Conservation (phyloP, 2,797 vertebrate genomes). For the Apogon hyalosoma region DNA sequence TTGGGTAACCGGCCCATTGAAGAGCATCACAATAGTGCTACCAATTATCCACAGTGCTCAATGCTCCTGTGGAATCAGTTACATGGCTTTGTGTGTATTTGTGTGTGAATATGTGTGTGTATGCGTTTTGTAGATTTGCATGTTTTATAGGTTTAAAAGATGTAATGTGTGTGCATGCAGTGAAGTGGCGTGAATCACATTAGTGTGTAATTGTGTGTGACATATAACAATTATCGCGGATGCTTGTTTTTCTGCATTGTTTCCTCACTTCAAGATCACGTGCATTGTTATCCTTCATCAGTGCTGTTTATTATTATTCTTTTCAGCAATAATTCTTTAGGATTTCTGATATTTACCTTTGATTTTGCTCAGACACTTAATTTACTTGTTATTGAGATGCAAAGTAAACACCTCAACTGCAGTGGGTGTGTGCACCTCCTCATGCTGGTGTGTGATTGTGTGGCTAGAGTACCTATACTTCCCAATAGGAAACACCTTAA, state of each 20-base stretch:
- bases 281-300: too few species aligned
- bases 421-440: conserved; percentile 6
- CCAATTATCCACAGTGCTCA: conserved; percentile 86
- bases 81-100: conserved; percentile 77
- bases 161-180: conserved; percentile 26
- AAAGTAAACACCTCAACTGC: conserved; percentile 1
- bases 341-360: too few species aligned
- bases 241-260: too few species aligned
- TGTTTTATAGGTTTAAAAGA: conserved; percentile 38
- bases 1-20: conserved; percentile 87
- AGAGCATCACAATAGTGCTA: conserved; percentile 81
- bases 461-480: conserved; percentile 20
- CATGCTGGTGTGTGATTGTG: background rate
- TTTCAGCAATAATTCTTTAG: too few species aligned
- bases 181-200: background rate
- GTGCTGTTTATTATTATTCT: too few species aligned
- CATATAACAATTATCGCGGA: too few species aligned
- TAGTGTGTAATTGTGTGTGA: background rate
- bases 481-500: conserved; percentile 79
- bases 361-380: background rate
- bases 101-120: conserved; percentile 42
- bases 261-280: too few species aligned
- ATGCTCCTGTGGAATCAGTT: conserved; percentile 84
- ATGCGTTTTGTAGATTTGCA: conserved; percentile 52
- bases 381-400: background rate